These are phyloP conservation scores for Datnioides undecimradiatus DNA, from an alignment of 2,113 vertebrate genomes.

Conservation along the genomic window DNA sequence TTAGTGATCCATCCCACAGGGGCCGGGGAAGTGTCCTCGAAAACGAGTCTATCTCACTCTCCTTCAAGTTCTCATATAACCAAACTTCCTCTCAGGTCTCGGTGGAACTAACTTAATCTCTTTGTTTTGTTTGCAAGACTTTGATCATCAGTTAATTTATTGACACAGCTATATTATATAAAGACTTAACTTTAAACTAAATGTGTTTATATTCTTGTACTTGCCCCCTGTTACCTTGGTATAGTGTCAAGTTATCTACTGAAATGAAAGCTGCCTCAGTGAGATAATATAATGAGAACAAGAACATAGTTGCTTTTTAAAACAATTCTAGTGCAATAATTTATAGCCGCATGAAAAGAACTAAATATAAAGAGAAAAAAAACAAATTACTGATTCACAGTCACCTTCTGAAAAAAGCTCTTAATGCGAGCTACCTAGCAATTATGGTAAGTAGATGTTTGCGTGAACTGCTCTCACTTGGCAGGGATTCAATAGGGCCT, in stretches of 20 bases:
- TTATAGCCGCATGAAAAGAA: not conserved
- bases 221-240: not conserved
- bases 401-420: slow-evolving; percentile 4
- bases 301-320: not conserved
- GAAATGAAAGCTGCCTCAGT: not conserved
- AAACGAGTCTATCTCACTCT: slow-evolving; percentile 23
- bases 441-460: slow-evolving; percentile 54
- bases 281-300: not conserved
- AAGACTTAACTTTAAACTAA: not conserved
- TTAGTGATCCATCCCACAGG: slow-evolving; percentile 56
- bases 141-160: slow-evolving; percentile 1
- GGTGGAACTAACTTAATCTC: slow-evolving; percentile 23
- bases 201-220: not conserved
- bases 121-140: slow-evolving; percentile 25
- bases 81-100: slow-evolving; percentile 33
- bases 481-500: slow-evolving; percentile 36
- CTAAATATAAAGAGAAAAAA: not conserved
- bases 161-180: not conserved
- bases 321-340: not conserved
- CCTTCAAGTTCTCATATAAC: slow-evolving; percentile 43
- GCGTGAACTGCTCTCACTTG: slow-evolving; percentile 39
- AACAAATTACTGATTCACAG: not conserved
- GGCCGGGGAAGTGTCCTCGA: slow-evolving; percentile 42
- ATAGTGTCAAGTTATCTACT: not conserved
- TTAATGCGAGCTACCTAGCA: slow-evolving; percentile 28